These are phyloP conservation scores for Bergia sp. DNA, from an alignment of 92 coral and sea anemone genomes.

Conservation along the genomic window DNA sequence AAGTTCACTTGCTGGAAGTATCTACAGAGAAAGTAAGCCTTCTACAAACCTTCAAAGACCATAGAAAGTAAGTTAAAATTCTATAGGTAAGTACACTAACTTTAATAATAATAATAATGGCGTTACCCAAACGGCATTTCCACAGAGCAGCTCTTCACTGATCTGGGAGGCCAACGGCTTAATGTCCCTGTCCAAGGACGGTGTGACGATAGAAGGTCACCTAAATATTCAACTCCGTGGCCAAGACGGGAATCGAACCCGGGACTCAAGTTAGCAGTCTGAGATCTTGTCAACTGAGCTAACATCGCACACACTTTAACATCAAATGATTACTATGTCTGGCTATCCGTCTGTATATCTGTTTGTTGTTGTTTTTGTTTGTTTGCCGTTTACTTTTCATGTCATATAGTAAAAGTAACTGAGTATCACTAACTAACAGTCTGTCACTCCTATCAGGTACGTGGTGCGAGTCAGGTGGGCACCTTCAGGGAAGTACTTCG, in stretches of 20 bases:
- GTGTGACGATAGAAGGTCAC: too few species aligned
- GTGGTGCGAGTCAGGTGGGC: constrained; percentile 73
- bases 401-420: not conserved
- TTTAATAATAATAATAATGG: too few species aligned
- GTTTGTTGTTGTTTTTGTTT: too few species aligned
- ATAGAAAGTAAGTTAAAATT: constrained; percentile 55
- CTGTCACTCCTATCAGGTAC: constrained; percentile 35
- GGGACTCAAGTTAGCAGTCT: too few species aligned
- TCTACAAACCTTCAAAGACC: constrained; percentile 63
- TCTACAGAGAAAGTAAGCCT: constrained; percentile 35
- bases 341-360: not conserved
- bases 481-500: constrained; percentile 60
- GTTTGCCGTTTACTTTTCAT: not conserved
- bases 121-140: too few species aligned
- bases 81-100: not conserved
- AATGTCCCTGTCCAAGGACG: too few species aligned
- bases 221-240: too few species aligned
- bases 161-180: too few species aligned
- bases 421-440: not conserved
- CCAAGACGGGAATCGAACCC: too few species aligned
- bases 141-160: too few species aligned
- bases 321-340: not conserved
- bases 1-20: constrained; percentile 50
- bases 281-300: too few species aligned
- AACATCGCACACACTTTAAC: too few species aligned